phyloP scores from a whole-genome alignment of 2,888 invertebrate genomes.

The Eristalis tenax region DNA sequence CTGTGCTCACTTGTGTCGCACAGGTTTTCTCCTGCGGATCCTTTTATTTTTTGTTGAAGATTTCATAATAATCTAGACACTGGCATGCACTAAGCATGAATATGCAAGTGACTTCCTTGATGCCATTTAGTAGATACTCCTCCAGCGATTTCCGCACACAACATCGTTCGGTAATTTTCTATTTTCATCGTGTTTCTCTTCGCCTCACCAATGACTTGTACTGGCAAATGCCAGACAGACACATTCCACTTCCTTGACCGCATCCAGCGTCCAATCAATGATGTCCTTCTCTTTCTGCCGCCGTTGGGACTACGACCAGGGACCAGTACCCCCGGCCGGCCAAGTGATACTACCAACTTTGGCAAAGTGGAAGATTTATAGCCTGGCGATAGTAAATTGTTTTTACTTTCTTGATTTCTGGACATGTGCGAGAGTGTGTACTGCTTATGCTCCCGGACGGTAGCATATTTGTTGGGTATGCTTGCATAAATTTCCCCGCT shows the following conservation, averaged over 20 bases:
- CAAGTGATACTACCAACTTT: slow-evolving; percentile 44
- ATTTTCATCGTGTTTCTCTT: slow-evolving; percentile 4
- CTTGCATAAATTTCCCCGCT: slow-evolving; percentile 48
- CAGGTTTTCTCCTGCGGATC: no score
- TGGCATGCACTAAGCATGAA: not conserved
- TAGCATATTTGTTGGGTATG: slow-evolving; percentile 30
- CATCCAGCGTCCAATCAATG: slow-evolving; percentile 6
- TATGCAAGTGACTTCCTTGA: slow-evolving; percentile 54
- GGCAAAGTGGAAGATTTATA: slow-evolving; percentile 63
- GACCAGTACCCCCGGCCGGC: not conserved
- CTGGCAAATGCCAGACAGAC: slow-evolving; percentile 32
- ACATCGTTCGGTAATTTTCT: slow-evolving; percentile 46
- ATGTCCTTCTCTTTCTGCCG: slow-evolving; percentile 49
- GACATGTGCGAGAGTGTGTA: slow-evolving; percentile 12
- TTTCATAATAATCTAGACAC: not conserved
- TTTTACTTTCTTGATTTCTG: slow-evolving; percentile 57
- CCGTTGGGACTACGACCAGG: not conserved
- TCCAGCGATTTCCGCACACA: slow-evolving; percentile 28
- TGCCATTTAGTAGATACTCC: slow-evolving; percentile 45
- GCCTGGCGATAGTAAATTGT: slow-evolving; percentile 58
- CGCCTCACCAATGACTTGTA: slow-evolving; percentile 20
- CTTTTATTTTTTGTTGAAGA: no score
- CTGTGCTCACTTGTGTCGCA: no score
- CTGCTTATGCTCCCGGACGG: slow-evolving; percentile 48
- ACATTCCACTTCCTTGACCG: slow-evolving; percentile 38